These are phyloP conservation scores for Drosophila sp. DNA, from an alignment of 1,140 invertebrate species.

Conservation along the genomic window DNA sequence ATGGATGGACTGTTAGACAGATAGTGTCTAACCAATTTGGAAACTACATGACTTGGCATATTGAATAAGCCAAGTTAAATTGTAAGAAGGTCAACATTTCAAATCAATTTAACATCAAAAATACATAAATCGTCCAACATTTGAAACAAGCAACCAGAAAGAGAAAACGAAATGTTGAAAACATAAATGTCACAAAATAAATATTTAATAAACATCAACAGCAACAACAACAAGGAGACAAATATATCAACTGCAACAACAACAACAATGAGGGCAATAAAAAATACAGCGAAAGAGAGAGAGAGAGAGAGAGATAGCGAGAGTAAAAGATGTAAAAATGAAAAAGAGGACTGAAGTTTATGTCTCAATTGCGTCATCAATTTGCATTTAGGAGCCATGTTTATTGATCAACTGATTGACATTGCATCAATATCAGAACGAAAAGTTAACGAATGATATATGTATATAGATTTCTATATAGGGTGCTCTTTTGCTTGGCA, in stretches of 20 bases:
- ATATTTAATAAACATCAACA: constrained; percentile 72
- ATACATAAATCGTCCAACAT: constrained; percentile 50
- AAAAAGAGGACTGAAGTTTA: constrained; percentile 4
- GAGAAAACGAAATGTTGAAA: constrained; percentile 34
- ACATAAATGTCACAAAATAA: constrained; percentile 61
- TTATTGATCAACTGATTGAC: constrained; percentile 56
- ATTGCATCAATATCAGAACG: constrained; percentile 55
- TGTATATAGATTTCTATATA: constrained; percentile 10
- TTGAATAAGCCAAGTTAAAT: constrained; percentile 15
- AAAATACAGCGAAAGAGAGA: not conserved
- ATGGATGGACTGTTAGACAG: constrained; percentile 44
- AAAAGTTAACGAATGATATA: constrained; percentile 45
- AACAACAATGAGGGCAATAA: constrained; percentile 42
- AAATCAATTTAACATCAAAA: constrained; percentile 63
- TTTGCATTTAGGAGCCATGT: constrained; percentile 48
- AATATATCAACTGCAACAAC: constrained; percentile 28
- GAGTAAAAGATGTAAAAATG: not conserved
- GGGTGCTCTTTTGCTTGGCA: not conserved
- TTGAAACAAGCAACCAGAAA: constrained; percentile 15
- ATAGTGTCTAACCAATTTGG: constrained; percentile 17
- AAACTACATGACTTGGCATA: constrained; percentile 49
- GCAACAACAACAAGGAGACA: constrained; percentile 37
- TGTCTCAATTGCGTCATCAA: constrained; percentile 53
- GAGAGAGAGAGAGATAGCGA: not conserved
- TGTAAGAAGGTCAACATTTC: constrained; percentile 62